Conservation (phyloP, 2,797 vertebrate genomes). For the Poliocrania exsul region DNA sequence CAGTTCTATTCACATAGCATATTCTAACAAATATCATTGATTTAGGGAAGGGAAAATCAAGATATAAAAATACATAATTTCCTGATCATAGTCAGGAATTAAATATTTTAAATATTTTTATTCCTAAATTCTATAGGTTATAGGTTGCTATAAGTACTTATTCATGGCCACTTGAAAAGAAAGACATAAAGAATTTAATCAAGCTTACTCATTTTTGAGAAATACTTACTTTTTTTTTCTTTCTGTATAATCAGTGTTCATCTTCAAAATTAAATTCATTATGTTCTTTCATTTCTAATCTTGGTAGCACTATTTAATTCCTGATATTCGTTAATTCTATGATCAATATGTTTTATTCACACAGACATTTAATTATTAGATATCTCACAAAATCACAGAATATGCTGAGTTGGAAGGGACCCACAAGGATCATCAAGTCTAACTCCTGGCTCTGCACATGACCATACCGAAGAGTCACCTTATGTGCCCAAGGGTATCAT, state of each 20-base stretch:
- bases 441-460: not conserved
- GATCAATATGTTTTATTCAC: not conserved
- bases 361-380: not conserved
- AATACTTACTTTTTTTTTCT: not conserved
- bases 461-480: not conserved
- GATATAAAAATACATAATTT: not conserved
- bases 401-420: not conserved
- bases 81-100: not conserved
- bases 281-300: not conserved
- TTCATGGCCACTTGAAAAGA: not conserved
- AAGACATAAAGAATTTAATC: not conserved
- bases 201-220: not conserved
- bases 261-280: slow-evolving; percentile 11
- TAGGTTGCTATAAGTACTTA: not conserved
- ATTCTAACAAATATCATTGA: not conserved
- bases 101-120: not conserved
- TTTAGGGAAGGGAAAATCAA: not conserved
- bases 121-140: not conserved
- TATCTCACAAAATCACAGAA: not conserved
- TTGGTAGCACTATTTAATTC: not conserved
- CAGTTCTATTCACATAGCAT: not conserved
- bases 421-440: not conserved
- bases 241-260: not conserved
- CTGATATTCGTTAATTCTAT: not conserved
- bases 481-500: too few relatives aligned